These are phyloP conservation scores for Epistrophella euchroma DNA, from an alignment of 2,888 invertebrate species.

Conservation along the genomic window DNA sequence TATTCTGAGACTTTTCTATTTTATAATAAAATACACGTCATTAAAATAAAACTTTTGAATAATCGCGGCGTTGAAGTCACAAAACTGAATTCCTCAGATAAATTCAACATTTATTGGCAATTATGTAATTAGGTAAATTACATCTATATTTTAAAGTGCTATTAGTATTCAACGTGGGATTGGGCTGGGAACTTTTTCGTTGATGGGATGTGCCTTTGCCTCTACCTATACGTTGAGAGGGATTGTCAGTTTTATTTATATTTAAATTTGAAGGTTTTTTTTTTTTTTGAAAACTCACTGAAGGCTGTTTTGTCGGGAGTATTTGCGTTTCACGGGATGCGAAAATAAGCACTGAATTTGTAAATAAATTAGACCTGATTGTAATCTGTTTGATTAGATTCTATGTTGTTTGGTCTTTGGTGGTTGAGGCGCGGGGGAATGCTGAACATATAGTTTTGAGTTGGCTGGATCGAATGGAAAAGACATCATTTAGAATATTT, in stretches of 20 bases:
- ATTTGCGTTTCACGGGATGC: constrained; percentile 35
- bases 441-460: not conserved
- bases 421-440: not conserved
- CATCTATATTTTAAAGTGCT: constrained; percentile 63
- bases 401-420: too few relatives aligned
- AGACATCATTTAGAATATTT: not conserved
- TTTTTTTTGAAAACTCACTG: constrained; percentile 8
- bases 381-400: constrained; percentile 28
- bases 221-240: not conserved
- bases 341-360: constrained; percentile 49
- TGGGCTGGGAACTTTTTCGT: not conserved
- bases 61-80: constrained; percentile 21
- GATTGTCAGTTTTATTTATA: not conserved
- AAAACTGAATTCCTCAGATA: constrained; percentile 53
- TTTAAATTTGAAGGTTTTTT: constrained; percentile 49
- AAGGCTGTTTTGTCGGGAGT: constrained; percentile 1
- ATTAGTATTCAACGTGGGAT: constrained; percentile 53
- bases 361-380: constrained; percentile 57
- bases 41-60: constrained; percentile 20
- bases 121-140: constrained; percentile 71
- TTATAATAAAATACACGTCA: constrained; percentile 45
- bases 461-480: not conserved
- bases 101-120: constrained; percentile 72
- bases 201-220: not conserved
- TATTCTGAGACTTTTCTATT: constrained; percentile 59